Base-by-base conservation (phyloP, 1,140 invertebrate species). In the Caenorhabditis remanei region DNA sequence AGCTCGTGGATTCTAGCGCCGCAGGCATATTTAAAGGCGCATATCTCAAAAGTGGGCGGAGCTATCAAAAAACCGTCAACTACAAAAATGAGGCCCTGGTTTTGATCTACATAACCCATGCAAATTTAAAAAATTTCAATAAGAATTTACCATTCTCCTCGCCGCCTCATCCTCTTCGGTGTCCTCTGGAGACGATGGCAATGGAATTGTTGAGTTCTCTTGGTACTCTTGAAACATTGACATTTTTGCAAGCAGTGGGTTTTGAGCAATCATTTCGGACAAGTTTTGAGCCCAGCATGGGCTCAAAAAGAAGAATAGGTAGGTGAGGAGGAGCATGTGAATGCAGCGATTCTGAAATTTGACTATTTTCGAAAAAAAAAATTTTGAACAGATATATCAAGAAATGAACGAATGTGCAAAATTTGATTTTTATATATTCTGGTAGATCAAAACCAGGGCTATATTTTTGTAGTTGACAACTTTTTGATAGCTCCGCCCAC, bases 211-310 rank as follows among this genome's bases (percentile, higher is more conserved):
- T 1, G 71, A 79, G 71, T 79, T 79, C 24, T 79, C 71, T 8
- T n/a, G n/a, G 11, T 50, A 79, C 46, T 79, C 71, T 79, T 50
- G 71, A 24, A 79, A 79, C 71, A 79, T 79, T 50, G 71, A 79
- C 71, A 79, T 79, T 19, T 79, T 79, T 5, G 71, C 71, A 0
- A 79, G 46, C 4, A 79, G 46, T 0, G 71, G 71, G 14, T 79
- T 79, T 9, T 79, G 71, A 11, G 71, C 71, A 79, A 79, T 79
- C 71, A 79, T 79, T 2, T 79, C 71, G n/a, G 71, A 21, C 4
- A 79, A 46, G 53, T 79, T 79, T 24, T 79, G 71, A 79, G 71
- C 71, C 71, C 71, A 14, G 24, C 13, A 79, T 14, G 71, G 71
- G 71, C 71, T 79, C 46, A 79, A 53, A 24, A 79, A 79, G 71